These are phyloP conservation scores for Cheilosia vulpina DNA, from an alignment of 2,888 invertebrate genomes.

Conservation along the genomic window DNA sequence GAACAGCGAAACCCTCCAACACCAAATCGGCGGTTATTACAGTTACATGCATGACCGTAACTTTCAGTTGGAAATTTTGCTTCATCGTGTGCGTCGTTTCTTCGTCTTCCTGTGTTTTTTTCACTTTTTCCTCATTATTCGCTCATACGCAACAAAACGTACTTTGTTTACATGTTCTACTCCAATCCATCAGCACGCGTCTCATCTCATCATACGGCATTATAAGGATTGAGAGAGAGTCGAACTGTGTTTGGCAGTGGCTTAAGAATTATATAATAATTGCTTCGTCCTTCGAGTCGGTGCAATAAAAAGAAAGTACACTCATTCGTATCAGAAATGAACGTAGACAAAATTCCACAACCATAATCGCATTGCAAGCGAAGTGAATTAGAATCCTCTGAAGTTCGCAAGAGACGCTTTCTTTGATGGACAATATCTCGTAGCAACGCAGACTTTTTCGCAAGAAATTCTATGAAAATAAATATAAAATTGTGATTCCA, in stretches of 20 bases:
- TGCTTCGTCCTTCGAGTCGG: constrained; percentile 60
- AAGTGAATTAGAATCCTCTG: constrained; percentile 44
- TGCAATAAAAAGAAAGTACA: constrained; percentile 18
- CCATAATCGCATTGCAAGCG: constrained; percentile 25
- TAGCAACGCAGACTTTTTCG: constrained; percentile 24
- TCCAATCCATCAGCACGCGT: constrained; percentile 50
- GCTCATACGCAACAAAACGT: constrained; percentile 56
- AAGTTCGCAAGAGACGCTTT: constrained; percentile 51
- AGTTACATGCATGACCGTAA: constrained; percentile 40
- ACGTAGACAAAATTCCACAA: constrained; percentile 51
- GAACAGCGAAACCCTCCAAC: neutral
- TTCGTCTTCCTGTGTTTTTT: constrained; percentile 19
- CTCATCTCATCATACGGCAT: constrained; percentile 7
- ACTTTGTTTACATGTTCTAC: constrained; percentile 67
- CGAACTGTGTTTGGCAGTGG: constrained; percentile 12
- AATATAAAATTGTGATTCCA: constrained; percentile 4
- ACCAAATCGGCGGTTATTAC: constrained; percentile 44
- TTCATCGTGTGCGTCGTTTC: constrained; percentile 32
- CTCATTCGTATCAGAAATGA: neutral
- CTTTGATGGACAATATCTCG: neutral
- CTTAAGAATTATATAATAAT: constrained; percentile 70
- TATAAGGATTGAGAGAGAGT: constrained; percentile 29
- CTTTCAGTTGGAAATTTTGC: constrained; percentile 66
- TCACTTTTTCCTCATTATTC: constrained; percentile 45
- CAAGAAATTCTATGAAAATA: neutral